Conservation (phyloP, 2,113 vertebrate genomes). For the Nycticorax nycticorax region DNA sequence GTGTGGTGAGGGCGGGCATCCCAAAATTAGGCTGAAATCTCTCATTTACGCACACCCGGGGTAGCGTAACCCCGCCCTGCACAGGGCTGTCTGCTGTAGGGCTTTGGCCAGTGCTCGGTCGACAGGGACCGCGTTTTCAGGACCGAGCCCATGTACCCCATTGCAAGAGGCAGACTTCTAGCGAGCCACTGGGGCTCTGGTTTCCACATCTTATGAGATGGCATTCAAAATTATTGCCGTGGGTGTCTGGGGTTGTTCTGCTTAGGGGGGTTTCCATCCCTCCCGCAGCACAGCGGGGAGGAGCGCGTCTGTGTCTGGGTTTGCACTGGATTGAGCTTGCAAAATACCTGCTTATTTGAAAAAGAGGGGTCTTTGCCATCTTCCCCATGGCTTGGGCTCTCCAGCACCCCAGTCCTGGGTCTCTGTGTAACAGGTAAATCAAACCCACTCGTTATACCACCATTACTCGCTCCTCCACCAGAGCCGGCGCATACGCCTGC, state of each 20-base stretch:
- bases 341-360: neutral
- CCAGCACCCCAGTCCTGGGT: neutral
- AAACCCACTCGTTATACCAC: neutral
- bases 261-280: neutral
- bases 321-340: neutral
- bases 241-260: neutral
- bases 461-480: neutral
- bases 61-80: rapidly evolving
- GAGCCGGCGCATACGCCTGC: neutral
- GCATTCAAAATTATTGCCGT: neutral
- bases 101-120: neutral
- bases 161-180: neutral
- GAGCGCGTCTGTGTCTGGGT: neutral
- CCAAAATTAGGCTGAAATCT: neutral
- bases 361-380: neutral
- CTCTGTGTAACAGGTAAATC: neutral
- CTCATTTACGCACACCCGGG: rapidly evolving
- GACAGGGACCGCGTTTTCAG: neutral
- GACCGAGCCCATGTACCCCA: neutral
- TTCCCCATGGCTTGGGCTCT: neutral
- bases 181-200: neutral
- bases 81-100: neutral
- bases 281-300: neutral
- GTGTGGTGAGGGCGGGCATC: too few species aligned
- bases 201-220: neutral